These are phyloP conservation scores for Brotula barbata DNA, from an alignment of 2,797 vertebrate species.

Conservation along the genomic window DNA sequence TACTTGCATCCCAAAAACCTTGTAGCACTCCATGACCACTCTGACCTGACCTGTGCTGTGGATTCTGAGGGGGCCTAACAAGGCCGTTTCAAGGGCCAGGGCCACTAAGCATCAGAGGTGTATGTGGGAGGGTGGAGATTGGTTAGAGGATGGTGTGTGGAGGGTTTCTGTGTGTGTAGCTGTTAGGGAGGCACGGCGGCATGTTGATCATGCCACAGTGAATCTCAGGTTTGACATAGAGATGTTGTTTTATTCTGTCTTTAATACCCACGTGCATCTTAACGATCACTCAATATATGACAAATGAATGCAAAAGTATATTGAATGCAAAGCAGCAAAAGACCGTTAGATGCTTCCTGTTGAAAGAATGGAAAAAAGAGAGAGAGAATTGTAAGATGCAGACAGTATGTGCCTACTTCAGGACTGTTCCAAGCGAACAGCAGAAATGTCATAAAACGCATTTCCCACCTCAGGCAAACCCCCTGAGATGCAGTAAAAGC, in stretches of 20 bases:
- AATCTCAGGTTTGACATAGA: too few relatives aligned
- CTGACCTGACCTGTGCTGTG: constrained; percentile 57
- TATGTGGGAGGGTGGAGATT: constrained; percentile 46
- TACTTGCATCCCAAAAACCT: constrained; percentile 47
- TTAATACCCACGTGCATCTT: too few relatives aligned
- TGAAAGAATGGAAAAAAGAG: constrained; percentile 20
- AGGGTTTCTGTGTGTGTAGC: too few relatives aligned
- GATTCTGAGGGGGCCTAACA: constrained; percentile 56
- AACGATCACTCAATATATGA: background rate
- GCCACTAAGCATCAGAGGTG: constrained; percentile 46
- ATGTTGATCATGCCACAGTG: too few relatives aligned
- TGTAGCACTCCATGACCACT: constrained; percentile 44
- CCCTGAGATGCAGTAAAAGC: constrained; percentile 48
- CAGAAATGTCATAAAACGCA: constrained; percentile 61
- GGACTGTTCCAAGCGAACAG: constrained; percentile 55
- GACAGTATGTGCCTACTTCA: constrained; percentile 35
- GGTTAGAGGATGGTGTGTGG: constrained; percentile 5
- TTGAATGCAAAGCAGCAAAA: constrained; percentile 14
- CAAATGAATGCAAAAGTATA: constrained; percentile 22
- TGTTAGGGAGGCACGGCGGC: too few relatives aligned
- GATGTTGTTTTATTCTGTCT: too few relatives aligned
- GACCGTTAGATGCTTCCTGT: constrained; percentile 14
- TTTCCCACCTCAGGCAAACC: constrained; percentile 54
- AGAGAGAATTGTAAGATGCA: constrained; percentile 12
- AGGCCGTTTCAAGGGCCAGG: constrained; percentile 57